Evolutionary conservation across 2,113 vertebrate genomes (phyloP).

Genomic region (Cichladusa arquata): DNA sequence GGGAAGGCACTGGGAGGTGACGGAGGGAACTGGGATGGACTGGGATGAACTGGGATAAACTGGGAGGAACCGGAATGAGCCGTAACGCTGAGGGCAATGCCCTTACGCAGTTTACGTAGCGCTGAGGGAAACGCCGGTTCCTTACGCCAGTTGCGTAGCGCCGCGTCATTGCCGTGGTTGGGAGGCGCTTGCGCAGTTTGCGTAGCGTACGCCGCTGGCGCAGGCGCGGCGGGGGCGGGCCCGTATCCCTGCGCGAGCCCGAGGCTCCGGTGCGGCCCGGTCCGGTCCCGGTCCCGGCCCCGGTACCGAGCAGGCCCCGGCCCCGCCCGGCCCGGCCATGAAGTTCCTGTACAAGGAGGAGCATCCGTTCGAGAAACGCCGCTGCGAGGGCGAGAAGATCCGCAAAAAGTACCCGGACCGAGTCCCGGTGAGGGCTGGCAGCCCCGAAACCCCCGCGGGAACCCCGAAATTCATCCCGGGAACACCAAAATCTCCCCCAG

Average conservation of each 20-base stretch:
- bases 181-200: neutral
- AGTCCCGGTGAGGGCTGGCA: neutral
- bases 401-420: neutral
- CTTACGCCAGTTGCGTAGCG: neutral
- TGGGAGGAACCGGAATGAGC: neutral
- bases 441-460: too few relatives aligned
- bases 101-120: neutral
- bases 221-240: neutral
- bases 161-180: accelerated
- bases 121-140: neutral
- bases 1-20: neutral
- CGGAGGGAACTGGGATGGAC: neutral
- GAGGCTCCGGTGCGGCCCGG: neutral
- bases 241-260: neutral
- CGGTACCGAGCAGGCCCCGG: neutral
- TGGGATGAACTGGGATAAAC: neutral
- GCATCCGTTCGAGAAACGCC: neutral
- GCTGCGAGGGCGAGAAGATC: neutral
- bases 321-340: neutral
- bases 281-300: neutral
- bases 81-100: neutral
- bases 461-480: neutral
- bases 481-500: accelerated
- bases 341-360: neutral
- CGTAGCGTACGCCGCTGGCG: neutral